Percentiles rank a stretch among this genome's conserved stretches.
These are phyloP conservation scores for Capricornis sumatraensis DNA, from an alignment of 2,113 vertebrate genomes.

Conservation along the genomic window DNA sequence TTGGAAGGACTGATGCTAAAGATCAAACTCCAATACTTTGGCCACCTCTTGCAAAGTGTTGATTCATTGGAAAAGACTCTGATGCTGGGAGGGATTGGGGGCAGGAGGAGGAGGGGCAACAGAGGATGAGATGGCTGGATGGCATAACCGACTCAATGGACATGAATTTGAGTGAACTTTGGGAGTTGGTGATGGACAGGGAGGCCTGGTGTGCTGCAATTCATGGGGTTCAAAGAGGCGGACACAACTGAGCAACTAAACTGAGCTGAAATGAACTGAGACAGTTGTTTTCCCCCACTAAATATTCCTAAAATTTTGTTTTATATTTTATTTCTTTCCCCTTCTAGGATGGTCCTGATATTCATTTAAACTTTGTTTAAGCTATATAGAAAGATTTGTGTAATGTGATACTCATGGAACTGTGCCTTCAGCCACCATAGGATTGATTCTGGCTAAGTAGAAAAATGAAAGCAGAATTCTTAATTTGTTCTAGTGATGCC, in stretches of 20 bases:
- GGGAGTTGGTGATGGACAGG: too few species aligned
- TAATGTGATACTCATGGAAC: background rate
- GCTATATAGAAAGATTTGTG: background rate
- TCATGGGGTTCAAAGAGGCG: too few species aligned
- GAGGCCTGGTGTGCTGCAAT: too few species aligned
- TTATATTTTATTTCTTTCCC: background rate
- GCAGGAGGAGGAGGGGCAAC: too few species aligned
- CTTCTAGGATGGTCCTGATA: background rate
- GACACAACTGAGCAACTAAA: rapidly evolving
- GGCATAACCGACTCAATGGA: too few species aligned
- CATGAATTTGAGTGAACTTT: too few species aligned
- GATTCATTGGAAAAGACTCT: too few species aligned
- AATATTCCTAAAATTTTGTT: background rate
- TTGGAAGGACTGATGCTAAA: too few species aligned
- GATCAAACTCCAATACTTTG: too few species aligned
- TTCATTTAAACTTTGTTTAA: conserved; percentile 20
- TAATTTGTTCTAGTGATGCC: background rate
- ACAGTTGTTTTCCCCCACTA: background rate
- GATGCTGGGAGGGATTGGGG: too few species aligned
- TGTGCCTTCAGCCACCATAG: background rate
- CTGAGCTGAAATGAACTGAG: background rate
- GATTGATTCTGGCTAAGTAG: background rate
- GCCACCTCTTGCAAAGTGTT: rapidly evolving
- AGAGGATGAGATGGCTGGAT: too few species aligned
- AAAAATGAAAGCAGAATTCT: background rate